Evolutionary conservation across 2,797 vertebrate genomes (phyloP).

Genomic region (Scarus forsteni): DNA sequence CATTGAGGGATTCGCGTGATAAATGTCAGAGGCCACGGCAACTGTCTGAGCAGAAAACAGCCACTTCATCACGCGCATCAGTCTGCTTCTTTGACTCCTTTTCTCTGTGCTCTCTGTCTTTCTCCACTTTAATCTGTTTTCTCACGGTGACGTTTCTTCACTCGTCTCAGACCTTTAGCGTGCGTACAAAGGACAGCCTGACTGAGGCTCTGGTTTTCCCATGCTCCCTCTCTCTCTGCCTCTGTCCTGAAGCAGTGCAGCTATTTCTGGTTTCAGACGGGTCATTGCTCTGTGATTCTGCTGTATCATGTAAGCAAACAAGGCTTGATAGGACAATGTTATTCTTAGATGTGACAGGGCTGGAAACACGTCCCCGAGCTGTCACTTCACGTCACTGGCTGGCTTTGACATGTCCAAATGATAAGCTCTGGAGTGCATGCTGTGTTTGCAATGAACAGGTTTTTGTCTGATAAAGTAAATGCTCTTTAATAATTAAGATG

Average conservation of each 20-base stretch:
- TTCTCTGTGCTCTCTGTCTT: not conserved
- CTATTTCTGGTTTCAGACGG: conserved; percentile 64
- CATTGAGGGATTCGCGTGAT: conserved; percentile 32
- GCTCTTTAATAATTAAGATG: conserved; percentile 19
- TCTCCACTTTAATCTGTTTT: conserved; percentile 10
- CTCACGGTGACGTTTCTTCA: conserved; percentile 17
- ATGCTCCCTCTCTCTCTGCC: conserved; percentile 47
- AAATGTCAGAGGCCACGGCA: conserved; percentile 45
- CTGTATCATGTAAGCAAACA: conserved; percentile 75
- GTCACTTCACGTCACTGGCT: conserved; percentile 26
- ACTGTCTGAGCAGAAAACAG: conserved; percentile 23
- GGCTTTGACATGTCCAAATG: not conserved
- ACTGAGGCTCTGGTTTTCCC: conserved; percentile 52
- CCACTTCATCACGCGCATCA: conserved; percentile 6
- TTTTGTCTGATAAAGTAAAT: conserved; percentile 10
- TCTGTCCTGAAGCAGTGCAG: conserved; percentile 25
- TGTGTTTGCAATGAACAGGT: conserved; percentile 9
- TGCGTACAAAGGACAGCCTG: conserved; percentile 29
- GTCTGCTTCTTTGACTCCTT: conserved; percentile 2
- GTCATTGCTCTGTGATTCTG: conserved; percentile 63
- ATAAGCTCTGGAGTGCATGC: not conserved
- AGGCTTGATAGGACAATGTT: conserved; percentile 74
- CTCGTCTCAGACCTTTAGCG: conserved; percentile 26
- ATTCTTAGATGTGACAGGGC: conserved; percentile 76
- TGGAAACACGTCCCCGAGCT: conserved; percentile 57